Conservation (phyloP, 2,888 invertebrate species). For the Athalia circularis region DNA sequence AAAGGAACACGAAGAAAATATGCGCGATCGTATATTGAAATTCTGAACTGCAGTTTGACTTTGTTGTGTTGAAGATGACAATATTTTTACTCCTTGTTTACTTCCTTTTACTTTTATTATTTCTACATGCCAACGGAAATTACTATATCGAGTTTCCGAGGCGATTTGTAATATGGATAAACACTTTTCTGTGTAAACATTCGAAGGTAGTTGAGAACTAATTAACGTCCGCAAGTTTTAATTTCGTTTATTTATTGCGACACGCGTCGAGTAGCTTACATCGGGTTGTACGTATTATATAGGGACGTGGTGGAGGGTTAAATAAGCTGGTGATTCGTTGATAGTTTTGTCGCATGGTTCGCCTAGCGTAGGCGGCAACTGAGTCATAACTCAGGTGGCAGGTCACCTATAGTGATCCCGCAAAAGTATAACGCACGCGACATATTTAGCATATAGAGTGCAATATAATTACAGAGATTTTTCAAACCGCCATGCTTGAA, state of each 20-base stretch:
- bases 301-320: slow-evolving; percentile 32
- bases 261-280: slow-evolving; percentile 27
- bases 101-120: too few species aligned
- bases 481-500: not conserved
- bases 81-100: too few species aligned
- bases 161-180: not conserved
- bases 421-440: slow-evolving; percentile 64
- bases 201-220: slow-evolving; percentile 28
- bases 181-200: slow-evolving; percentile 30
- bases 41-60: too few species aligned
- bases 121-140: too few species aligned
- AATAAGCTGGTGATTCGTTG: slow-evolving; percentile 65
- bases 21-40: too few species aligned
- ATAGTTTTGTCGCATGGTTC: slow-evolving; percentile 42
- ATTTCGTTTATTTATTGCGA: slow-evolving; percentile 44
- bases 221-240: slow-evolving; percentile 34
- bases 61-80: too few species aligned
- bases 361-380: slow-evolving; percentile 70
- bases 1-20: too few species aligned
- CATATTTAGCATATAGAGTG: slow-evolving; percentile 73
- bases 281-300: too few species aligned
- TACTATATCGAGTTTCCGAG: too few species aligned
- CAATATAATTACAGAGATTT: slow-evolving; percentile 68
- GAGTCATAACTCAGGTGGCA: slow-evolving; percentile 68
- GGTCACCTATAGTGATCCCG: slow-evolving; percentile 63